phyloP scores from a whole-genome alignment of 2,888 invertebrate species.

The Itoplectis maculator region DNA sequence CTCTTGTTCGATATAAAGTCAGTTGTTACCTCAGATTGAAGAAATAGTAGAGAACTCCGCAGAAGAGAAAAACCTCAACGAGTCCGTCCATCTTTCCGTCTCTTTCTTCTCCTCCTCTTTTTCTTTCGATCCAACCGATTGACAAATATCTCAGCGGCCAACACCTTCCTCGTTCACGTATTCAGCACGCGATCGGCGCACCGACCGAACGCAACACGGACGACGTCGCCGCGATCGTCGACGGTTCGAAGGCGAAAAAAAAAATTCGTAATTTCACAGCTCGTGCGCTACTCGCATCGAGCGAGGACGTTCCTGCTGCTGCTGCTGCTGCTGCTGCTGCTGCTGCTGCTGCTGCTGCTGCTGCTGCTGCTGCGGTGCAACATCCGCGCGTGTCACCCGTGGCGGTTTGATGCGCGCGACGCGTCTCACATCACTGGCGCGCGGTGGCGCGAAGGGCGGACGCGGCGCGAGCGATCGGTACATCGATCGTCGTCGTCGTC shows the following conservation, averaged over 20 bases:
- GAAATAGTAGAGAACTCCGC: constrained; percentile 88
- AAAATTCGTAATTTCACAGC: constrained; percentile 39
- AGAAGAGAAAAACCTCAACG: constrained; percentile 87
- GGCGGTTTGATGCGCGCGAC: constrained; percentile 45
- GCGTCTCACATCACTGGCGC: constrained; percentile 68
- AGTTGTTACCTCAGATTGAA: constrained; percentile 86
- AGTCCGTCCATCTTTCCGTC: constrained; percentile 85
- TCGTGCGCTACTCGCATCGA: constrained; percentile 25
- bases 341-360: too few relatives aligned
- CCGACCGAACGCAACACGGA: not conserved
- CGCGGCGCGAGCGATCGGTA: constrained; percentile 62
- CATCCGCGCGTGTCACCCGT: constrained; percentile 49
- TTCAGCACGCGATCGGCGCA: not conserved
- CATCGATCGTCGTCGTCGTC: constrained; percentile 64
- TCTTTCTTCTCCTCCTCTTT: not conserved
- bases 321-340: too few relatives aligned
- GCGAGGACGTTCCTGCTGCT: constrained; percentile 19
- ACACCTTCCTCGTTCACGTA: constrained; percentile 7
- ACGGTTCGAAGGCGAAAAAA: not conserved
- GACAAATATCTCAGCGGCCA: not conserved
- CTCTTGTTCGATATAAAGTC: too few relatives aligned
- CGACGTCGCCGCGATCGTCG: constrained; percentile 18
- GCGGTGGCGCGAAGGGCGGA: constrained; percentile 63
- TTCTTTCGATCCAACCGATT: not conserved
- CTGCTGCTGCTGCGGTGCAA: constrained; percentile 14